Evolutionary conservation across 2,888 invertebrate genomes (phyloP), one percentile per base, ranked within the genome.

Genomic region (Hydrotaea cyrtoneurina): DNA sequence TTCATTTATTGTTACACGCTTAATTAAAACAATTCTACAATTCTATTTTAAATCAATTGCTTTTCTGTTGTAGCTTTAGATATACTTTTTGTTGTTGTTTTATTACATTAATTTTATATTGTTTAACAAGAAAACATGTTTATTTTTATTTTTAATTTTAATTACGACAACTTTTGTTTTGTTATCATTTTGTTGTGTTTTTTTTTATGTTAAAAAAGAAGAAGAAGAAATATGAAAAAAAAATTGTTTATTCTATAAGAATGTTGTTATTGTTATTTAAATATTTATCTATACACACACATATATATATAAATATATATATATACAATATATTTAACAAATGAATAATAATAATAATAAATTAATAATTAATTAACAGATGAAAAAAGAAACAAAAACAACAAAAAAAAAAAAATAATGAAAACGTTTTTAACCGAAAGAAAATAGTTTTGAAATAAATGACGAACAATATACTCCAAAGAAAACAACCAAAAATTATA

Each of bases 401-500:
- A 83, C 10, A 66, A 79, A 17, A 83, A 78, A 64, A 36, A 82
- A 79, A 75, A 53, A 53, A 19, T 17, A 53, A 55, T 17, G 1
- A 66, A 66, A 17, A 39, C 62, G 62, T 62, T 62, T 62, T 62
- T 62, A 62, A 62, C 62, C 62, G 62, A 62, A 62, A 87, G 86
- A 87, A 88, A 57, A 75, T 21, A 71, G 57, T 72, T 66, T 59
- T 76, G 69, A 69, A 73, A 66, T 83, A 88, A 87, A 87, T 87
- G 88, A 86, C 82, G 86, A 87, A 87, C 87, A 90, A 90, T 92
- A 91, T 92, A 91, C 91, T 91, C 91, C 91, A 91, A 91, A 91
- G 91, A 91, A 92, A 92, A 89, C 91, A 92, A 91, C 91, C 91
- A 91, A 91, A 91, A 88, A 91, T 82, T 85, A 87, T 85, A 86